Evolutionary conservation across 2,113 vertebrate genomes (phyloP), one percentile per base, ranked within the genome.

Genomic region (Eulemur rufifrons): DNA sequence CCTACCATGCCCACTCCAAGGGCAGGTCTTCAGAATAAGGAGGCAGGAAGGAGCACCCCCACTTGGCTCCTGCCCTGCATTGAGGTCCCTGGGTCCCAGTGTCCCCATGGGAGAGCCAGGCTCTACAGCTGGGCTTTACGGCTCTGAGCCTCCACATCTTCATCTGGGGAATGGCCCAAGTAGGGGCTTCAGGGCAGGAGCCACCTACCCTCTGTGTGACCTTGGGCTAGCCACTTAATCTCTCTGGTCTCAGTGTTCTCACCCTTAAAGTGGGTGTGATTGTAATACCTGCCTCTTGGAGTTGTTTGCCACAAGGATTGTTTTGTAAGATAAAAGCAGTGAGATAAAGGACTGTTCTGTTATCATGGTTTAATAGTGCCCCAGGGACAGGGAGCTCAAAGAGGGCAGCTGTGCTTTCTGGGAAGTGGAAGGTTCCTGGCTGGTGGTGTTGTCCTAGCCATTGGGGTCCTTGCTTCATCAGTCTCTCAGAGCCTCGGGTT

Each of bases 21-120:
- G 61, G 23, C 34, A 39, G 18, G 37, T 37, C 21, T 59, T 13
- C 34, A 1, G 34, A 74, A 6, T 66, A 4, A 25, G n/a, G n/a
- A 21, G 23, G 21, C 0, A 34, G 14, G 47, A 4, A 13, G 32
- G 2, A 3, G 47, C 3, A 15, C 6, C 32, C 42, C 14, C 27
- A 1, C 2, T 14, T 54, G 52, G 42, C 11, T 34, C 32, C 83
- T 68, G 37, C 21, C 18, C 2, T 47, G 68, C 29, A 37, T 32
- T 3, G 37, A 56, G 64, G 77, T 42, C 29, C 8, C 50, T 3
- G 6, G 8, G 18, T 50, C 54, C 71, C 45, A 3, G 37, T 18
- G 0, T 47, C 39, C 47, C 3, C 0, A 6, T 37, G 13, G 34
- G 39, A 73, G 15, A 74, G 74, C 68, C 9, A 4, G 18, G 32